Conservation (phyloP, 1,140 invertebrate species). For the Gerris buenoi region DNA sequence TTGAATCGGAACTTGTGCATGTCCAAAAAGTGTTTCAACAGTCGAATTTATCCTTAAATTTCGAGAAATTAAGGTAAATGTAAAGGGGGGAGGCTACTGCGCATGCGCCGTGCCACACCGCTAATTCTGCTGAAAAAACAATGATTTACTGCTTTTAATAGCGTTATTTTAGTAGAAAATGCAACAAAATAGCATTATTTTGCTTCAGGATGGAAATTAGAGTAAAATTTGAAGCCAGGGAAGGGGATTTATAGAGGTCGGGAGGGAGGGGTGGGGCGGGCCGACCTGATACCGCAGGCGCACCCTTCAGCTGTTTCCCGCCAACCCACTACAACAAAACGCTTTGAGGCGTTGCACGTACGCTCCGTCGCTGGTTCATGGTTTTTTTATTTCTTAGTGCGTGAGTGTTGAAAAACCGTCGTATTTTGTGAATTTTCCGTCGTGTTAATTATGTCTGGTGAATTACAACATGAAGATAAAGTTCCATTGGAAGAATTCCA, state of each 20-base stretch:
- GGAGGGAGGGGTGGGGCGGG: neutral
- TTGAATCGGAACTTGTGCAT: too few species aligned
- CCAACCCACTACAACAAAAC: conserved; percentile 44
- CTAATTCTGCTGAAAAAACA: too few species aligned
- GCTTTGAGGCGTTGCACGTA: conserved; percentile 31
- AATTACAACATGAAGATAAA: conserved; percentile 27
- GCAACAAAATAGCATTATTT: too few species aligned
- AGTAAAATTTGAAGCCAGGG: too few species aligned
- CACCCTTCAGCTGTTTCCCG: conserved; percentile 49
- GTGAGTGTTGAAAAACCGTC: conserved; percentile 16
- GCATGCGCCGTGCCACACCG: neutral
- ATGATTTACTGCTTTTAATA: too few species aligned
- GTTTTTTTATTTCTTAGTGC: conserved; percentile 19
- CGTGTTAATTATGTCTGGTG: conserved; percentile 25
- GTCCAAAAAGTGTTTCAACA: too few species aligned
- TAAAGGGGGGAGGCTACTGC: neutral
- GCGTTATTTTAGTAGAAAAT: too few species aligned
- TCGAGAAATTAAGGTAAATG: neutral
- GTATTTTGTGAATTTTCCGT: conserved; percentile 16
- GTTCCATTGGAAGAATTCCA: conserved; percentile 27
- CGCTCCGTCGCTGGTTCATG: conserved; percentile 15
- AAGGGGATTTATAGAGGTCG: too few species aligned
- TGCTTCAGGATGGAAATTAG: too few species aligned
- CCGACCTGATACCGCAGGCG: conserved; percentile 11
- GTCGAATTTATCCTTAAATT: too few species aligned